Evolutionary conservation across 2,113 vertebrate genomes (phyloP).

Genomic region (Mustela lutreola): DNA sequence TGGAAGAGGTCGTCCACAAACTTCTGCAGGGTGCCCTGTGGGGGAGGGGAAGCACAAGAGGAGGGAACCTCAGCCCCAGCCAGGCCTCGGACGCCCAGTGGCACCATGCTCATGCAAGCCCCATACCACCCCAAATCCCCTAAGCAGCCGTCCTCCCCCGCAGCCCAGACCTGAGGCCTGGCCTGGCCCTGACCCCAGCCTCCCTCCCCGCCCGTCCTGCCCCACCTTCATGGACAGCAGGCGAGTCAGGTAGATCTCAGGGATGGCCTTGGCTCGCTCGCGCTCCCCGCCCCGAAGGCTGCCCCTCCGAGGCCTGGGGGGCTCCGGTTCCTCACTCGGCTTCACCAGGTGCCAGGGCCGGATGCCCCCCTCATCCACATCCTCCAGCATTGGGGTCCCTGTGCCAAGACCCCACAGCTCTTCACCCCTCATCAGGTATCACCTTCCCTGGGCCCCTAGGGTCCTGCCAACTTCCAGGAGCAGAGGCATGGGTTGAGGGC

Average conservation of each 20-base stretch:
- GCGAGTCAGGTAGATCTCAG: conserved; percentile 99
- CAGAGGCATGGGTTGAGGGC: neutral
- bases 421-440: neutral
- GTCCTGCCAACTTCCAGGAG: neutral
- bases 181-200: neutral
- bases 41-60: neutral
- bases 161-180: conserved; percentile 24
- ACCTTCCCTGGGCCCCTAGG: neutral
- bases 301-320: conserved; percentile 96
- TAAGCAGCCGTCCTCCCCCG: conserved; percentile 59
- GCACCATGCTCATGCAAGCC: rapidly evolving
- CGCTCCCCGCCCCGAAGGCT: conserved; percentile 93
- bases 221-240: conserved; percentile 98
- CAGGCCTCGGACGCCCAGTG: rapidly evolving
- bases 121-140: neutral
- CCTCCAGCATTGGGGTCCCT: conserved; percentile 99
- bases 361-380: conserved; percentile 98
- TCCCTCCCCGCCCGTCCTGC: rapidly evolving
- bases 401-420: conserved; percentile 41
- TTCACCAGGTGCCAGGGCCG: conserved; percentile 98
- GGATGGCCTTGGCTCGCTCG: conserved; percentile 97
- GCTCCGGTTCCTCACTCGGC: conserved; percentile 96
- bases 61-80: neutral
- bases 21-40: conserved; percentile 97
- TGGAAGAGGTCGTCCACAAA: conserved; percentile 99